phyloP scores from a whole-genome alignment of 2,888 invertebrate genomes.

The Vannuccia rotundouncinata region DNA sequence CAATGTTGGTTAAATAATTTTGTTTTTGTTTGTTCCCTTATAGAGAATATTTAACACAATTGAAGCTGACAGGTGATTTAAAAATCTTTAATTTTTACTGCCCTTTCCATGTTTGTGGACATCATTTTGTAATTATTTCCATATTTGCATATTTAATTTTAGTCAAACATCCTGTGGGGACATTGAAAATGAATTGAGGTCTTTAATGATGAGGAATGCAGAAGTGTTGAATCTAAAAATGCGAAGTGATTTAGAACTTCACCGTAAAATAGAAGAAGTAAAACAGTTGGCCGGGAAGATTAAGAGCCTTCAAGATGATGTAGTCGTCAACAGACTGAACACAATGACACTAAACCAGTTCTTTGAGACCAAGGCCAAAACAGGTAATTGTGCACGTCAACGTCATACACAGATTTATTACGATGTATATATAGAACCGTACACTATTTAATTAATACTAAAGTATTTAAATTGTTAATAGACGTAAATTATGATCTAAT shows the following conservation, averaged over 20 bases:
- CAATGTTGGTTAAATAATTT: too few species aligned
- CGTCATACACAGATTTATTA: too few species aligned
- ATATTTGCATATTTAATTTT: background rate
- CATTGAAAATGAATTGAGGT: background rate
- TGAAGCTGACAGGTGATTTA: too few species aligned
- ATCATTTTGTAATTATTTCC: too few species aligned
- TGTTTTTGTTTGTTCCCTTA: too few species aligned
- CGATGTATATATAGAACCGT: too few species aligned
- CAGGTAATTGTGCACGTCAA: background rate
- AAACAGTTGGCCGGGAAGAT: background rate
- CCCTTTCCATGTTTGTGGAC: too few species aligned
- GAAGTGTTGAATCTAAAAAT: background rate
- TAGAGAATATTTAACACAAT: too few species aligned
- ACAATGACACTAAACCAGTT: background rate
- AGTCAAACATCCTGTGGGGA: background rate
- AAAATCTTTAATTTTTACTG: too few species aligned
- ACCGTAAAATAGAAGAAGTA: background rate
- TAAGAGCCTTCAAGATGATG: background rate
- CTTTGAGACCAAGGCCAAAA: background rate
- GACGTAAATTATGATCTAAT: too few species aligned
- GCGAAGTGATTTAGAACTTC: background rate
- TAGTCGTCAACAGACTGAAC: background rate
- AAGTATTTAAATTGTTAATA: too few species aligned
- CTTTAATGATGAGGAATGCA: background rate
- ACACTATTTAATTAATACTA: too few species aligned